These are phyloP conservation scores for Hyles lineata DNA, from an alignment of 2,888 invertebrate genomes.

Conservation along the genomic window DNA sequence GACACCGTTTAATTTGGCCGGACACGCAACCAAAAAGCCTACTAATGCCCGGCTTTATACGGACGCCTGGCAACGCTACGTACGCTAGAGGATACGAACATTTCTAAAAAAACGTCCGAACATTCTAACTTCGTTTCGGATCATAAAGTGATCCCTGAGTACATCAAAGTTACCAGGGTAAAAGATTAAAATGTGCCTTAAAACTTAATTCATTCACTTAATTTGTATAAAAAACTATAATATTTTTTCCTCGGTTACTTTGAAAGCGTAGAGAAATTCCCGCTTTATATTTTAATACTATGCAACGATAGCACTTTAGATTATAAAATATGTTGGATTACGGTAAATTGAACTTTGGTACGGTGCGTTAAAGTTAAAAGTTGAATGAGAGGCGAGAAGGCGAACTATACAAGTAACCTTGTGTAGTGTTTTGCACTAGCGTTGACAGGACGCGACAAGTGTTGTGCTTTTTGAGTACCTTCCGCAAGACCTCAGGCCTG, in stretches of 20 bases:
- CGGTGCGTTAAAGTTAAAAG: not conserved
- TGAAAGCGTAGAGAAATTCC: constrained; percentile 27
- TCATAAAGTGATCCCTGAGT: not conserved
- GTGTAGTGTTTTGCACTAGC: constrained; percentile 21
- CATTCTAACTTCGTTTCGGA: no score
- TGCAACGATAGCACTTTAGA: constrained; percentile 31
- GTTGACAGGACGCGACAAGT: constrained; percentile 10
- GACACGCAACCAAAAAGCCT: no score
- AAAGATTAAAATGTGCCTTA: not conserved
- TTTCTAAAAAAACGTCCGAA: no score
- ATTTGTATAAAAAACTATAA: constrained; percentile 3
- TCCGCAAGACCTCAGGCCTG: constrained; percentile 3
- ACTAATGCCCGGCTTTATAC: no score
- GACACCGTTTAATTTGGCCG: no score
- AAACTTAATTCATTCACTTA: not conserved
- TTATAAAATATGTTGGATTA: constrained; percentile 16
- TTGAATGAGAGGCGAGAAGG: not conserved
- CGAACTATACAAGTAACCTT: constrained; percentile 7
- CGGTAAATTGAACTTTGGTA: constrained; percentile 3
- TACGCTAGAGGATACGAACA: no score
- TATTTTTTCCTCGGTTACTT: constrained; percentile 3
- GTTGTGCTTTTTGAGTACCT: constrained; percentile 13
- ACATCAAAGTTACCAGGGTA: not conserved
- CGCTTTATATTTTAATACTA: constrained; percentile 31
- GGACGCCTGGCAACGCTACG: no score